These are phyloP conservation scores for Oreochromis tanganicae DNA, from an alignment of 2,113 vertebrate genomes.

Conservation along the genomic window DNA sequence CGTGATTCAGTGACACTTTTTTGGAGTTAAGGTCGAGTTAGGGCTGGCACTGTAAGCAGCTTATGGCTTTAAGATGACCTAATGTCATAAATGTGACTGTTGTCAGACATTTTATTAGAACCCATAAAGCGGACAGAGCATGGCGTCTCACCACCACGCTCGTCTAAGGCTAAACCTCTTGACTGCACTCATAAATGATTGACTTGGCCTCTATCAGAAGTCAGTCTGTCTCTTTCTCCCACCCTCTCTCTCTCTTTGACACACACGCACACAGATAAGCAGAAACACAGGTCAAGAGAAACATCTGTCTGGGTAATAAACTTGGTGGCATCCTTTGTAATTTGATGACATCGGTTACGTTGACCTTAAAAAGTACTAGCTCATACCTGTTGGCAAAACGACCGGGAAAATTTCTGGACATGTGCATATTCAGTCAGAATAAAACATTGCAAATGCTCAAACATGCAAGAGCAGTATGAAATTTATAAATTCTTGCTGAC, in stretches of 20 bases:
- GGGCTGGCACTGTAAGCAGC: not conserved
- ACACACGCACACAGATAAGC: conserved; percentile 35
- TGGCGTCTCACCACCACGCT: conserved; percentile 43
- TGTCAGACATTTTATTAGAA: conserved; percentile 60
- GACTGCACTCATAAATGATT: conserved; percentile 69
- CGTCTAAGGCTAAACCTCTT: conserved; percentile 34
- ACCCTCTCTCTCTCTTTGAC: not conserved
- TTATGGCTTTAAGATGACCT: conserved; percentile 43
- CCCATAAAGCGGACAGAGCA: conserved; percentile 59
- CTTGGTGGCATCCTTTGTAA: conserved; percentile 24
- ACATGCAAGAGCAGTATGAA: rapidly evolving
- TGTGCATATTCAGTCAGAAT: not conserved
- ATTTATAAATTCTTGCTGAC: not conserved
- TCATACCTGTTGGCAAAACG: not conserved
- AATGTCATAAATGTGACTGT: conserved; percentile 56
- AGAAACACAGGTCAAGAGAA: conserved; percentile 55
- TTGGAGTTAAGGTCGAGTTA: not conserved
- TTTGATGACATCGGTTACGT: conserved; percentile 21
- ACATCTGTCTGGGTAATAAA: conserved; percentile 48
- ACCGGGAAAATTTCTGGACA: not conserved
- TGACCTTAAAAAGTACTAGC: not conserved
- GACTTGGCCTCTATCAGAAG: conserved; percentile 58
- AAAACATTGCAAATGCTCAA: not conserved
- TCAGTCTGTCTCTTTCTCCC: conserved; percentile 13
- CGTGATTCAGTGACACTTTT: not conserved